A percentile compares a stretch with the other conserved stretches of the same genome.
phyloP scores from a whole-genome alignment of 2,113 vertebrate genomes.

The Meriones unguiculatus region DNA sequence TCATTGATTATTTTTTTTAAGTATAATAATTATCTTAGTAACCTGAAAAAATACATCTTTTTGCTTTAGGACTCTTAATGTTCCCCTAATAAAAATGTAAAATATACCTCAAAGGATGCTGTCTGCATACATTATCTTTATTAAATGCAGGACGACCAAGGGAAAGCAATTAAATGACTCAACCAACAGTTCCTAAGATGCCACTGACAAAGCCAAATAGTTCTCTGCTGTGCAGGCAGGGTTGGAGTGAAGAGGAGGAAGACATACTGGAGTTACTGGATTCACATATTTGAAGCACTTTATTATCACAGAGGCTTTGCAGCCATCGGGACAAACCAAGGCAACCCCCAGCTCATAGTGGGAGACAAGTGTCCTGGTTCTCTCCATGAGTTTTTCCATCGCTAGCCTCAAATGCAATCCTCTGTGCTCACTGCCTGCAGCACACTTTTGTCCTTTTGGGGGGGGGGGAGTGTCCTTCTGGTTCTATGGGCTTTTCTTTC shows the following conservation, averaged over 20 bases:
- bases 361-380: neutral
- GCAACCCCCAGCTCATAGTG: neutral
- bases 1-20: neutral
- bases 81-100: neutral
- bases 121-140: neutral
- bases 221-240: neutral
- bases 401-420: neutral
- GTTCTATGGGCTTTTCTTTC: neutral
- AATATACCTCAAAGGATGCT: neutral
- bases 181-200: neutral
- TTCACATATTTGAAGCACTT: neutral
- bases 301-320: neutral
- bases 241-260: neutral
- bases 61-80: conserved; percentile 35
- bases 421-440: fast-evolving
- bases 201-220: neutral
- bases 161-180: neutral
- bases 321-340: neutral
- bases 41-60: conserved; percentile 17
- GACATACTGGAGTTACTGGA: neutral
- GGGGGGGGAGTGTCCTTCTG: neutral
- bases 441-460: neutral
- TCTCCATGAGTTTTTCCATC: neutral
- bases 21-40: neutral
- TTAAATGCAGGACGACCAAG: neutral